These are phyloP conservation scores for Heteromyza rotundicornis DNA, from an alignment of 2,888 invertebrate species.

Conservation along the genomic window DNA sequence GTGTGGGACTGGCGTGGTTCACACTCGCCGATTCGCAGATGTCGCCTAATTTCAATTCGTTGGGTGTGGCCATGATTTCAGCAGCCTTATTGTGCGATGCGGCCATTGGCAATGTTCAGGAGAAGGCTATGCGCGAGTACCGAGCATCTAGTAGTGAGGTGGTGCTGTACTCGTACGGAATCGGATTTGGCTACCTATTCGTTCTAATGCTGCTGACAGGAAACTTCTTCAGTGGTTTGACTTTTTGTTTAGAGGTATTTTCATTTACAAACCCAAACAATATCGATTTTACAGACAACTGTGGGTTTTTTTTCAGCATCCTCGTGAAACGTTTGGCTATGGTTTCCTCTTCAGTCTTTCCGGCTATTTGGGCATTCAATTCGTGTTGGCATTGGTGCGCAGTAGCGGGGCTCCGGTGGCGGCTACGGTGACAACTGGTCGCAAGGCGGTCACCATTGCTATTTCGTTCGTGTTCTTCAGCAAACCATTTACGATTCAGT, in stretches of 20 bases:
- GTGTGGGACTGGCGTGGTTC: constrained; percentile 87
- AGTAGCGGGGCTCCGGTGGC: constrained; percentile 91
- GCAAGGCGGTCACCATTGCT: constrained; percentile 90
- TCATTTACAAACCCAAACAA: neutral
- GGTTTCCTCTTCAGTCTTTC: constrained; percentile 84
- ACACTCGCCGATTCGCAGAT: constrained; percentile 81
- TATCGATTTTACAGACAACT: neutral
- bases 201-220: constrained; percentile 75
- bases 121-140: constrained; percentile 88
- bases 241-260: constrained; percentile 79
- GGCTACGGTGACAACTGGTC: constrained; percentile 89
- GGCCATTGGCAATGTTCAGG: constrained; percentile 95
- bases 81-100: constrained; percentile 92
- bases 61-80: constrained; percentile 78
- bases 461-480: constrained; percentile 92
- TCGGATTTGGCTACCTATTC: constrained; percentile 84
- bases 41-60: constrained; percentile 74
- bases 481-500: constrained; percentile 93
- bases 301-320: constrained; percentile 66
- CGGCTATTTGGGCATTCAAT: constrained; percentile 92
- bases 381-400: constrained; percentile 88
- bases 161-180: constrained; percentile 88
- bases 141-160: constrained; percentile 89
- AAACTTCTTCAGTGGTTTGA: constrained; percentile 75
- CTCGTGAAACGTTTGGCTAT: constrained; percentile 80